Evolutionary conservation across 2,113 vertebrate genomes (phyloP), one percentile per base, ranked within the genome.

Genomic region (Danionella cerebrum): DNA sequence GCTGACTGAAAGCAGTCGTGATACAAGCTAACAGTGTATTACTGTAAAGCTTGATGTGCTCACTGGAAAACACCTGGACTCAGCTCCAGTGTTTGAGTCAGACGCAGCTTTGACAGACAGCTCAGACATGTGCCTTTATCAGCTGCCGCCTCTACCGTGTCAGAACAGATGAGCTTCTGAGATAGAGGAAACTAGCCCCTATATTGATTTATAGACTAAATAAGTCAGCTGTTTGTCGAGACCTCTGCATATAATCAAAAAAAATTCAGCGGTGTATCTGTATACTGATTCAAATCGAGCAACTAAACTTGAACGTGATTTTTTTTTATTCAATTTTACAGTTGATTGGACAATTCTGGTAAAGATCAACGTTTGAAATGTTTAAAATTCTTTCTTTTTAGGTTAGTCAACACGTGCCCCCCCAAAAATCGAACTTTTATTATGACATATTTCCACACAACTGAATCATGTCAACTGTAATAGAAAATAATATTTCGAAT

Each of bases 31-130:
- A 50, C 41, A 39, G 66, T 50, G 68, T 70, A 25, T 41, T 68
- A 74, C 51, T 21, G 64, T 70, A 74, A 55, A 19, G 52, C 21
- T 13, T 68, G 47, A 66, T 39, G 10, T 74, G 73, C 71, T 84
- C 31, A 62, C 77, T 65, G 69, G 65, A 73, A 78, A 83, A 82
- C 80, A 84, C 81, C 84, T 83, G 82, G 82, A 39, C 33, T 9
- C 54, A 39, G 44, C 36, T 14, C 50, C n/a, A 16, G n/a, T 13
- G 52, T 33, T 41, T 51, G 71, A 73, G 63, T 75, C 69, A 18
- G 18, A 22, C 7, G 4, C 2, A 10, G 42, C 8, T 22, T 39
- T 60, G 67, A 67, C 5, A 48, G 67, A 68, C 38, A 67, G 4
- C 27, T 16, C 10, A 53, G 16, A 48, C 3, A 8, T 6, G 5